Evolutionary conservation across 2,797 vertebrate species (phyloP).

Genomic region (Onychomys leucogaster): DNA sequence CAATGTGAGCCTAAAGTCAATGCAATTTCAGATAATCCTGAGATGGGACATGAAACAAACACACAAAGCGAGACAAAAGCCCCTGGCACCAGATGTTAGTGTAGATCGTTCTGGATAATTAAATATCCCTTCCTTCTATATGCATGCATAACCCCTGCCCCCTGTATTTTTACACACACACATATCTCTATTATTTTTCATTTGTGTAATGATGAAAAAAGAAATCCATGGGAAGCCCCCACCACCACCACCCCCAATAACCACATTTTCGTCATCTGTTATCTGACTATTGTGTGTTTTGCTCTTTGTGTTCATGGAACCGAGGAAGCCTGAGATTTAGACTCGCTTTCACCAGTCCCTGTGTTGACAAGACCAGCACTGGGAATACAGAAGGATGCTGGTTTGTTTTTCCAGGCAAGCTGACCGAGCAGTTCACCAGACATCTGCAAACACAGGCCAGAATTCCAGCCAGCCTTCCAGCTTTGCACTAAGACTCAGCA

Average conservation of each 20-base stretch:
- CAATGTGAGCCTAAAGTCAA: not conserved
- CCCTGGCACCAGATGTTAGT: constrained; percentile 6
- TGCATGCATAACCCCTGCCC: fast-evolving
- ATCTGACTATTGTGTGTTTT: constrained; percentile 19
- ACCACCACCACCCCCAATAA: not conserved
- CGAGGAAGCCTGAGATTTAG: not conserved
- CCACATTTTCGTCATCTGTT: not conserved
- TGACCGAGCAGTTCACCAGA: constrained; percentile 72
- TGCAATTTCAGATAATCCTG: constrained; percentile 59
- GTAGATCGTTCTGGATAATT: constrained; percentile 36
- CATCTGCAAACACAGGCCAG: constrained; percentile 49
- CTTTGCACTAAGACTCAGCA: constrained; percentile 29
- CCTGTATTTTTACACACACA: not conserved
- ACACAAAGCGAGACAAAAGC: constrained; percentile 40
- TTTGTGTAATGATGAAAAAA: not conserved
- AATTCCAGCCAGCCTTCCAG: constrained; percentile 62
- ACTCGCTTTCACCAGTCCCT: not conserved
- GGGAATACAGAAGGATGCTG: not conserved
- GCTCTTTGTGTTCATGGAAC: not conserved
- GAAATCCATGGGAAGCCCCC: not conserved
- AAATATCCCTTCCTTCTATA: constrained; percentile 24
- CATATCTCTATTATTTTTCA: not conserved
- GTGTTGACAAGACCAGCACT: constrained; percentile 30
- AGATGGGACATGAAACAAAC: constrained; percentile 39
- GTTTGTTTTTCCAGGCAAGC: constrained; percentile 8